phyloP scores from a whole-genome alignment of 2,888 invertebrate genomes.

The Drosophila bunnanda region DNA sequence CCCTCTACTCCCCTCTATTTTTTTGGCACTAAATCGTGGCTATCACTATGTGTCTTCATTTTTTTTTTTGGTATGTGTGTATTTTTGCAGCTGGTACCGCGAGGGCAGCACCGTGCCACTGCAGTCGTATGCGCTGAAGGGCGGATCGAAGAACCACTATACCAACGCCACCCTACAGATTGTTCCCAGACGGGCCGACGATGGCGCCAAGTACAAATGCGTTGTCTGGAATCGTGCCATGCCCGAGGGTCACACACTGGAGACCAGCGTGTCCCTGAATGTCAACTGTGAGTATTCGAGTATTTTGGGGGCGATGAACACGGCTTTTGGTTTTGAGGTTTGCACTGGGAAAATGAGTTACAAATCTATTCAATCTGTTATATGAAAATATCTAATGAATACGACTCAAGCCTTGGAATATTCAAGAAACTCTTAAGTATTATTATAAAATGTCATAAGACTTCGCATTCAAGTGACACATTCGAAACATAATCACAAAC shows the following conservation, averaged over 20 bases:
- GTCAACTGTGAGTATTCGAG: constrained; percentile 92
- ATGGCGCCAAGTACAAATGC: constrained; percentile 93
- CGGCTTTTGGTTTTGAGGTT: constrained; percentile 26
- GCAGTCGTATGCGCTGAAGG: constrained; percentile 89
- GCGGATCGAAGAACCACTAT: constrained; percentile 90
- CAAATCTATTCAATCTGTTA: too few relatives aligned
- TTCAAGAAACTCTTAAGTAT: too few relatives aligned
- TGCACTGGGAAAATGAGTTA: constrained; percentile 4
- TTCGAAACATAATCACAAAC: too few relatives aligned
- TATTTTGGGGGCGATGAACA: constrained; percentile 2
- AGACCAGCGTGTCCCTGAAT: constrained; percentile 91
- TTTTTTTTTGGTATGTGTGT: neutral
- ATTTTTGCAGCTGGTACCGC: constrained; percentile 89
- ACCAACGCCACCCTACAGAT: constrained; percentile 91
- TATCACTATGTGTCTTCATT: constrained; percentile 19
- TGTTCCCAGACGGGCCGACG: constrained; percentile 92
- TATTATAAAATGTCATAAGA: too few relatives aligned
- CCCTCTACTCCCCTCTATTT: constrained; percentile 1
- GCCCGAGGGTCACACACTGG: constrained; percentile 91
- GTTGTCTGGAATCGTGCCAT: constrained; percentile 96
- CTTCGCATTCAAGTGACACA: too few relatives aligned
- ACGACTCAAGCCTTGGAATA: too few relatives aligned
- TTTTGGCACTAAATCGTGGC: constrained; percentile 42
- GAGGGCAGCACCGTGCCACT: constrained; percentile 91
- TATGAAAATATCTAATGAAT: too few relatives aligned